Evolutionary conservation across 2,797 vertebrate genomes (phyloP), one percentile per base, ranked within the genome.

Genomic region (Intellagama lesueurii): DNA sequence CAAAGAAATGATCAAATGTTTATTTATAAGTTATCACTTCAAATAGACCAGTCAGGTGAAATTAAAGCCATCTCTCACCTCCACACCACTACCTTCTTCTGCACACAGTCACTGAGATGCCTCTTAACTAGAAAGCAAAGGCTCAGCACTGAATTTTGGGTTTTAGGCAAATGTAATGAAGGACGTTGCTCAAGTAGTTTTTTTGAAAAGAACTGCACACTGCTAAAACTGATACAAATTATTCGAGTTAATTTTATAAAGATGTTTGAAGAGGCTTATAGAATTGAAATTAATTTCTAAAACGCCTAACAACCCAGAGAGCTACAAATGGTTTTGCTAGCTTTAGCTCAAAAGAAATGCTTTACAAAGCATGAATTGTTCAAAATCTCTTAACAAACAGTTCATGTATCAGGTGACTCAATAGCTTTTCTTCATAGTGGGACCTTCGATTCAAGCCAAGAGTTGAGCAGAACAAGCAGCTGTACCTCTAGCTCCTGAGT

Each of bases 321-420:
- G 93, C 88, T 92, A 93, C 83, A 91, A 94, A 86, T 85, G 92
- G 93, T 93, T 94, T 94, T 91, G 90, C 94, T 95, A 86, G 40
- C 40, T 40, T 40, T 40, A 96, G 94, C 85, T 83, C 91, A 94
- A 88, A 88, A 92, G 87, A 92, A 77, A 88, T 95, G 86, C 69
- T 91, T 91, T 91, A 95, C 94, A 96, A 96, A 96, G 95, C 91
- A 90, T 66, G 72, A 87, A 95, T 93, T 96, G 95, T 96, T 96
- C 93, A 86, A 8, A 83, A 90, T 88, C 94, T 93, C 96, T 86
- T 94, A 97, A 97, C 97, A 98, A 97, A 97, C 97, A 97, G 97
- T 98, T 96, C 97, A 93, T 96, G 95, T 95, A 95, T 93, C 95
- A 96, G 95, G 94, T 95, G 94, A 96, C 91, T 93, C 91, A 92